Base-by-base conservation (phyloP, 2,888 invertebrate species). In the Lissocephala sabroskyi region DNA sequence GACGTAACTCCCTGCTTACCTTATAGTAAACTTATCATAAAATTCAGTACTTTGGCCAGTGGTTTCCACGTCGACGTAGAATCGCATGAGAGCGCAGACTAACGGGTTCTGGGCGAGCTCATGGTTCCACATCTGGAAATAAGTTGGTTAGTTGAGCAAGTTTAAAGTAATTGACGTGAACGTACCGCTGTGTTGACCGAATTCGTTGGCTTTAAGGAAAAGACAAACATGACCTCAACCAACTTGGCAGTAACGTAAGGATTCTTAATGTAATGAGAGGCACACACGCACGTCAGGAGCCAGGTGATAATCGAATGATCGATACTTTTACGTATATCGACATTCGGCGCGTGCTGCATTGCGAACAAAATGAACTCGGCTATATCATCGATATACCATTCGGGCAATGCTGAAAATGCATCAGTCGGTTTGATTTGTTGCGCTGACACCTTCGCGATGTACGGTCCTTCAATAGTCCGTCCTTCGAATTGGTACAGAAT, bases 21-120 rank as follows among this genome's bases (percentile, higher is more conserved):
- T 90, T 74, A 99, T 98, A 9, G 96, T 96, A 85, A 99, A 99
- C 86, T 99, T 99, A 86, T 98, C 98, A 81, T 98, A 99, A 86
- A 99, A 99, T 86, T 99, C 99, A 28, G 96, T 96, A 85, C 95
- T 96, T 65, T 97, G 95, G 7, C 98, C 98, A 7, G 98, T 98
- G 9, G 95, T 95, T 86, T 98, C 98, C 47, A 98, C 95, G 77
- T 97, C 97, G 68, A 97, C 96, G 86, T 99, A 99, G 86, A 99
- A 99, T 85, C 95, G 95, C 96, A 98, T 97, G 30, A 99, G 87
- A 13, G 94, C 92, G 64, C 95, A 92, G 0, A 97, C 94, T 52
- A 99, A 86, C 51, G 90, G 88, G 2, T 90, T 90, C 73, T 93
- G 91, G 4, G 95, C 92, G 56, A 96, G 87, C 44, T 93, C 93